Base-by-base conservation (phyloP, 2,797 vertebrate species). In the Natrix natrix region DNA sequence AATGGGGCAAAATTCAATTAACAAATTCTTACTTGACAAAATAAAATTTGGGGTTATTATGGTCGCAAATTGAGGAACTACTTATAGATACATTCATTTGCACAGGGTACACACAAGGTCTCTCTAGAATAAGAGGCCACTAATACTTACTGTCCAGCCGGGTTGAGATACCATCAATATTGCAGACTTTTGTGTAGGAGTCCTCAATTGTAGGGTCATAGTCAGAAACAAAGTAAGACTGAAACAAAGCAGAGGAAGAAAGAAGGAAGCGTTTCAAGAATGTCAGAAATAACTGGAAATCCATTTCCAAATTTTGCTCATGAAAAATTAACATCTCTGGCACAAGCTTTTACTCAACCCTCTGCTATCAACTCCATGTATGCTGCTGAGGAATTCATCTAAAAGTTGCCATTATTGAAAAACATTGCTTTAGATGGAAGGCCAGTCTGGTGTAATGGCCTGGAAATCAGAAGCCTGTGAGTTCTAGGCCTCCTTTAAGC, bases 141-240 rank as follows among this genome's bases (percentile, higher is more conserved):
- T 37, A 57, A 97, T 90, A 92, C 98, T 97, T 98, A 99, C 98
- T 99, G 98, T 99, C 98, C 90, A 99, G 97, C 86, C 98, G 97
- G 0, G 98, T 98, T 28, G 98, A 98, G 94, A 97, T 97, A 17
- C 98, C 98, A 13, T 98, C 98, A 95, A 99, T 98, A 0, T 94
- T 97, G 86, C 98, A 99, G 94, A 98, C 98, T 97, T 99, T 99
- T 20, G 98, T 98, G 97, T 99, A 99, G 24, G 98, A 99, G 95
- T 99, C 99, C 93, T 99, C 99, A 11, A 99, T 99, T 93, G 99
- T 99, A 17, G 99, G 99, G 96, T 99, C 99, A 17, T 99, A 99
- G 97, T 99, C 98, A 1, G 99, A 99, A 95, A 99, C 98, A 87
- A 99, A 99, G 97, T 99, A 99, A 4, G 99, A 99, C 98, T 99